Base-by-base conservation (phyloP, 1,140 invertebrate genomes). In the Mya arenaria region DNA sequence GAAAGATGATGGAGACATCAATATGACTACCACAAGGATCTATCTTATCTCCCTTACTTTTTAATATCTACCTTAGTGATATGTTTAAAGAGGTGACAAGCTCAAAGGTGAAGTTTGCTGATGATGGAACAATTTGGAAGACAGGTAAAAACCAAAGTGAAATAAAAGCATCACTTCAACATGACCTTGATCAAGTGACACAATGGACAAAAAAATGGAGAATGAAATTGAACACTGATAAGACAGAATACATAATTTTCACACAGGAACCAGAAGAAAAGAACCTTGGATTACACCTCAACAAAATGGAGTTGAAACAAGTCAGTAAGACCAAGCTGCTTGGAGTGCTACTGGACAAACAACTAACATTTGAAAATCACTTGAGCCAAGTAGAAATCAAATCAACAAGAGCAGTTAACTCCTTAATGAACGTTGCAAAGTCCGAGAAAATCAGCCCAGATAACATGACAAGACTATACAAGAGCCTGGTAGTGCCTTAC, bases 41-140 rank as follows among this genome's bases (percentile, higher is more conserved):
- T 6, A 34, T 68, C 2, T 17, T 79, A 0, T 68, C 75, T 1
- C 63, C 75, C 19, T 25, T 48, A n/a, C 34, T 79, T 30, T 79
- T 68, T 28, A 79, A 55, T 37, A 25, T 68, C 17, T 77, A 52
- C 41, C 58, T 77, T 6, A 60, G 15, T 15, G 39, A 77, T 39
- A 63, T 77, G 23, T 36, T 68, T 32, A 13, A 28, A 58, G 13
- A 68, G 3, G 55, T 37, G 13, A 56, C 23, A 4, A 30, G 63
- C 19, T 28, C 34, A 5, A 36, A 58, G 17, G 19, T 44, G 5
- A 79, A 68, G 28, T 79, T 68, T n/a, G 63, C 75, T 65, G 73
- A 75, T 44, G 60, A 75, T 75, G 58, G 73, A 2, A 75, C 60
- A 6, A 63, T 78, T 0, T 78, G 62, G 62, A 44, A 55, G 4